Evolutionary conservation across 2,888 invertebrate genomes (phyloP), one percentile per base, ranked within the genome.

Genomic region (Tricholauxania praeusta): DNA sequence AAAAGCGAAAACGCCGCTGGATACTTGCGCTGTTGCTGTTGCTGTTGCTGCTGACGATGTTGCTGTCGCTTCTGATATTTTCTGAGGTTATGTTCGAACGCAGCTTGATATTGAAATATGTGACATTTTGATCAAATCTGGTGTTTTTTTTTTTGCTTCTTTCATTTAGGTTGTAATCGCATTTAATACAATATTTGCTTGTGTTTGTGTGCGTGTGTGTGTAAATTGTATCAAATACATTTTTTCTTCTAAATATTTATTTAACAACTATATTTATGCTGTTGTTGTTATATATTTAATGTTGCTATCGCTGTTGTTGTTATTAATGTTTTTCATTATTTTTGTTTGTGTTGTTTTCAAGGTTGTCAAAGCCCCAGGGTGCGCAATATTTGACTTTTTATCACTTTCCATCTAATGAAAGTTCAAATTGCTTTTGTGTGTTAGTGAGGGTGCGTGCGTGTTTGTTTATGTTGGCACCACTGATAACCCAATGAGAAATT

Each of bases 51-150:
- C 19, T 62, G n/a, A 47, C 19, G 48, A 47, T 39, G 19, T 48
- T 39, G n/a, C 4, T 48, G 48, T 17, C 17, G 39, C 39, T 39
- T 62, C 5, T 39, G 12, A 47, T 62, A n/a, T 47, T 47, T 39
- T 48, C 12, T 62, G 62, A 12, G 39, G 47, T 48, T 39, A 57
- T 57, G 47, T 39, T 17, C 39, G 39, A 39, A n/a, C 62, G 47
- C 63, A 17, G 63, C 62, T 17, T 63, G 63, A 48, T 63, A 63
- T 48, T 63, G 63, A 63, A 48, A 63, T 17, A 55, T 19, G 55
- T 55, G 39, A 39, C 39, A 39, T 39, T 39, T 39, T 39, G 39
- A 39, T 39, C 39, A 28, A 28, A 28, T 28, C 28, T 28, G 28
- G 28, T 28, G 4, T 10, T n/a, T 55, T 55, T 39, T n/a, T 39